Percentiles rank a stretch among this genome's conserved stretches.
Evolutionary conservation across 1,140 invertebrate genomes (phyloP).

Genomic region (Adoxophyes honmai): DNA sequence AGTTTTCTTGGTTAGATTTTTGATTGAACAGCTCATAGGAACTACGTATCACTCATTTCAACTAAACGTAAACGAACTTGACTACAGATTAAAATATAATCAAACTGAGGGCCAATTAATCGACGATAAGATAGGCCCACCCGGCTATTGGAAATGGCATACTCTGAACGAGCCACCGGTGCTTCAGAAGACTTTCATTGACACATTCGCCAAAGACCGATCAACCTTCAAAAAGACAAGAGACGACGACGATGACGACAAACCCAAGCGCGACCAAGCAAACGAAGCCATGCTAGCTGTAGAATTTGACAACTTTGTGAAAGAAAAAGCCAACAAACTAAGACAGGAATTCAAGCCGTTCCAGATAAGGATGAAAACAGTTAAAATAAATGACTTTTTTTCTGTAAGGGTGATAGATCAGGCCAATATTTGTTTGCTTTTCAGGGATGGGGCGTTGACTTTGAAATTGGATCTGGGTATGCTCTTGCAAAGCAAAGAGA

Average conservation of each 20-base stretch:
- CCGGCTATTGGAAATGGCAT: constrained; percentile 50
- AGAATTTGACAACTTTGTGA: constrained; percentile 41
- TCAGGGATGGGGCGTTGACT: constrained; percentile 27
- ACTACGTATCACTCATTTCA: no score
- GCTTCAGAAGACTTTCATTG: constrained; percentile 27
- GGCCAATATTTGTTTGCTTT: constrained; percentile 36
- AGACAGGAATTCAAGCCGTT: constrained; percentile 37
- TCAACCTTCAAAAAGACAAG: neutral
- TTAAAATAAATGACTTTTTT: constrained; percentile 48
- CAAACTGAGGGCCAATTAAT: constrained; percentile 45
- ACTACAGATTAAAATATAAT: constrained; percentile 49
- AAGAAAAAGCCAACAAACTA: constrained; percentile 35
- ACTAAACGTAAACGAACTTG: neutral
- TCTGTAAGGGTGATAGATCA: constrained; percentile 45
- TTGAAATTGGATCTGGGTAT: constrained; percentile 47
- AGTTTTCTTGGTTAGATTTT: no score
- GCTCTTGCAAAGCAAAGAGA: constrained; percentile 35
- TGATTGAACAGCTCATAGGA: no score
- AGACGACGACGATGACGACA: neutral
- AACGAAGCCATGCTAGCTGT: constrained; percentile 35
- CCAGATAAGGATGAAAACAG: constrained; percentile 40
- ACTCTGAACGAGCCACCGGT: constrained; percentile 46
- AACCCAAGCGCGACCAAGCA: neutral
- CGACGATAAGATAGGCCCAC: constrained; percentile 37
- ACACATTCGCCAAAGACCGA: constrained; percentile 14